Conservation (phyloP, 2,797 vertebrate genomes). For the Toxotes lorentzi region DNA sequence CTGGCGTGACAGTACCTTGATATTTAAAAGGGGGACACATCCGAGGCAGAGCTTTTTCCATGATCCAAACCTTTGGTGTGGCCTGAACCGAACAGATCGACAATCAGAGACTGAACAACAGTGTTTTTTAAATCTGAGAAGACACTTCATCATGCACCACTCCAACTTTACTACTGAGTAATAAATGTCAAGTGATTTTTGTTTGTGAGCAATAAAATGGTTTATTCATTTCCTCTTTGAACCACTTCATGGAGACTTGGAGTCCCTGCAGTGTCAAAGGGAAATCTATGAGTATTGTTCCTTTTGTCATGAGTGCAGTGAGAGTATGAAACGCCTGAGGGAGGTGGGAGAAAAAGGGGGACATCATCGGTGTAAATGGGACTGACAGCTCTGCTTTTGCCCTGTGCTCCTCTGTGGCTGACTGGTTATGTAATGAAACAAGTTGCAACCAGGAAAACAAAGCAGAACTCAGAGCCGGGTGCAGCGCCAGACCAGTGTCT, state of each 20-base stretch:
- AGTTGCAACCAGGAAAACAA: slow-evolving; percentile 39
- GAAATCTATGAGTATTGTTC: slow-evolving; percentile 11
- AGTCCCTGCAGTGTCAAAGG: slow-evolving; percentile 6
- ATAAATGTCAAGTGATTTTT: slow-evolving; percentile 23
- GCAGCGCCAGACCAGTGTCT: slow-evolving; percentile 7
- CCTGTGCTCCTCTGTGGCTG: slow-evolving; percentile 36
- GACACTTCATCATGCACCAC: background rate
- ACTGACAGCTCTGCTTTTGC: slow-evolving; percentile 64
- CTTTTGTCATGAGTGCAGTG: slow-evolving; percentile 30
- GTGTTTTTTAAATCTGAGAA: background rate
- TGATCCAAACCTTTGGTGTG: background rate
- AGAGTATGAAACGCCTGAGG: slow-evolving; percentile 43
- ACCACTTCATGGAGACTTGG: background rate
- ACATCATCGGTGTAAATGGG: slow-evolving; percentile 59
- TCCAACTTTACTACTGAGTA: background rate
- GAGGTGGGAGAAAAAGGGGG: slow-evolving; percentile 25
- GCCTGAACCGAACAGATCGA: background rate
- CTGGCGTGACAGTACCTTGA: background rate
- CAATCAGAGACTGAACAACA: background rate
- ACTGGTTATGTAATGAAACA: slow-evolving; percentile 64
- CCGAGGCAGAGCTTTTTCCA: too few species aligned
- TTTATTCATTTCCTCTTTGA: slow-evolving; percentile 16
- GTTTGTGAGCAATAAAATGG: slow-evolving; percentile 24
- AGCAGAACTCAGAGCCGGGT: background rate
- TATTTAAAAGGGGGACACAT: background rate